Percentiles rank a stretch among this genome's conserved stretches.
Conservation (phyloP, 2,888 invertebrate species). For the Nemurella pictetii region DNA sequence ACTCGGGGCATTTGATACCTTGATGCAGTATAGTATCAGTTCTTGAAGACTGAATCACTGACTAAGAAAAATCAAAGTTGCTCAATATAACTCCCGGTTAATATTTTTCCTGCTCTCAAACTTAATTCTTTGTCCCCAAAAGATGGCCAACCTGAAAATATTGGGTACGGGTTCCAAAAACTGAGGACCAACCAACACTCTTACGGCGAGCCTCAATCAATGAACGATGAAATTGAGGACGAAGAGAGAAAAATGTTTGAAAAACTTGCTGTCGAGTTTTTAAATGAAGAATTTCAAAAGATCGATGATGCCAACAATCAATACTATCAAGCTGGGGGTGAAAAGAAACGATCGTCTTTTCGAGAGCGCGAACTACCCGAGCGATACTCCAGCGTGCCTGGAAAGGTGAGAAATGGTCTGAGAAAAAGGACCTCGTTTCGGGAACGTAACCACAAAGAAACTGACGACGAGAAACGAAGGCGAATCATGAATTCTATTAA, state of each 20-base stretch:
- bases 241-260: conserved; percentile 41
- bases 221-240: conserved; percentile 9
- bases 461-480: conserved; percentile 57
- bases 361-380: conserved; percentile 43
- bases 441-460: conserved; percentile 52
- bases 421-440: conserved; percentile 57
- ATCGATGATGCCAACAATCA: conserved; percentile 29
- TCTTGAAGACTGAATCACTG: too few species aligned
- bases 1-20: too few species aligned
- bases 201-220: conserved; percentile 35
- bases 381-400: background rate
- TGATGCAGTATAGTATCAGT: too few species aligned
- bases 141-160: conserved; percentile 53
- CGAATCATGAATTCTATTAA: conserved; percentile 49
- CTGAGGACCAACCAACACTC: conserved; percentile 40
- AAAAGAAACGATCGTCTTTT: conserved; percentile 45
- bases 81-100: too few species aligned
- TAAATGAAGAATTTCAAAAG: conserved; percentile 37
- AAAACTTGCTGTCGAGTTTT: conserved; percentile 43
- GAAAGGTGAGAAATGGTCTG: conserved; percentile 43
- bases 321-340: conserved; percentile 25
- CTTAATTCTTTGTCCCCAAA: conserved; percentile 43
- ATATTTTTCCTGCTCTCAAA: background rate
- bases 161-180: conserved; percentile 53
- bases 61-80: too few species aligned